Conservation (phyloP, 2,113 vertebrate genomes). For the Machaerirhynchus nigripectus region DNA sequence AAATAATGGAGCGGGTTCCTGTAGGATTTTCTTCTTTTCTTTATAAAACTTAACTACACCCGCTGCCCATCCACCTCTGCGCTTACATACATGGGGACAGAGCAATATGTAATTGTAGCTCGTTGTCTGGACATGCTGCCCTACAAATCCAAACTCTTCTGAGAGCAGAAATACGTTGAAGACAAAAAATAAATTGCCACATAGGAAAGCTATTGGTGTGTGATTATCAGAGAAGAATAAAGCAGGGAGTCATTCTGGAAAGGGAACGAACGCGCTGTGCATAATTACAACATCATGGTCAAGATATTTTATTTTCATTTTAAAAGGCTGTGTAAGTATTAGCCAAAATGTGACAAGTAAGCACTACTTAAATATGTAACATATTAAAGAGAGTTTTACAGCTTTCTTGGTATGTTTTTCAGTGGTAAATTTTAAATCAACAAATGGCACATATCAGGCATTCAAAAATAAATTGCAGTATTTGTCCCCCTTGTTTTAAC, state of each 20-base stretch:
- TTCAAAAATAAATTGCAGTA: not conserved
- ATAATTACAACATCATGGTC: conserved; percentile 39
- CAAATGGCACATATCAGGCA: not conserved
- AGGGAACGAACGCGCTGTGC: rapidly evolving
- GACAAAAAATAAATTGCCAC: not conserved
- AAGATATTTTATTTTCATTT: conserved; percentile 30
- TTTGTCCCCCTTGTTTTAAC: not conserved
- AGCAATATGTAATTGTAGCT: rapidly evolving
- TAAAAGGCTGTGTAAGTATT: not conserved
- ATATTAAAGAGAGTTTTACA: not conserved
- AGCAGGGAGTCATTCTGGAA: not conserved
- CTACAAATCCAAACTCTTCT: not conserved
- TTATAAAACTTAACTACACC: not conserved
- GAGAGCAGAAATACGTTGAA: not conserved
- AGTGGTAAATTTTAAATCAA: not conserved
- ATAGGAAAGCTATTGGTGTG: not conserved
- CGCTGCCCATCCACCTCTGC: rapidly evolving
- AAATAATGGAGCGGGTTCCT: not conserved
- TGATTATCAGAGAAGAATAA: not conserved
- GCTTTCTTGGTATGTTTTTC: not conserved
- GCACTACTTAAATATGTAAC: not conserved
- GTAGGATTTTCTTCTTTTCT: not conserved
- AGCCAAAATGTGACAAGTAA: conserved; percentile 10
- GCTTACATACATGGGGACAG: rapidly evolving
- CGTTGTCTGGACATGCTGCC: rapidly evolving